Evolutionary conservation across 2,113 vertebrate genomes (phyloP).

Genomic region (Mesembrinibis cayennensis): DNA sequence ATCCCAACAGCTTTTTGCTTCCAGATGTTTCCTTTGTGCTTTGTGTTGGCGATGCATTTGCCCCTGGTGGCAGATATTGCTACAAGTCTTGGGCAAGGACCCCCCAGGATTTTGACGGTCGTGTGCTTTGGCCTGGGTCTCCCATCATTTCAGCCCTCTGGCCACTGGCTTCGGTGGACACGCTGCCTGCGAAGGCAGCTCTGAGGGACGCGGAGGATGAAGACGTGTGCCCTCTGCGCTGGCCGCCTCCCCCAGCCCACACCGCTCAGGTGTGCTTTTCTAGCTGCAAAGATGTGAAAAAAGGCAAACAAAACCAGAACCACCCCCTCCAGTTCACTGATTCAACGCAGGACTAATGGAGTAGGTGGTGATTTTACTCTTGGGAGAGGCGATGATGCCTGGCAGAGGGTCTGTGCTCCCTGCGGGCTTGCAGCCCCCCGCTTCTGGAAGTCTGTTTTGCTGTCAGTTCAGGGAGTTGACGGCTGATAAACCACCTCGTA

Average conservation of each 20-base stretch:
- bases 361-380: background rate
- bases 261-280: background rate
- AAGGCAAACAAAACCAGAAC: background rate
- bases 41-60: background rate
- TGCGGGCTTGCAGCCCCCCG: background rate
- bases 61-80: background rate
- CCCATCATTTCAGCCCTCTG: background rate
- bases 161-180: fast-evolving
- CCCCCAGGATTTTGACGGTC: background rate
- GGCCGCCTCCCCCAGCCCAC: background rate
- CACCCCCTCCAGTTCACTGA: background rate
- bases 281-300: background rate
- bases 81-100: background rate
- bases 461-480: background rate
- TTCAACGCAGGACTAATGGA: background rate
- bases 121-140: background rate
- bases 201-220: background rate
- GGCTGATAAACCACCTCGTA: background rate
- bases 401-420: background rate
- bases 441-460: background rate
- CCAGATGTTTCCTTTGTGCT: background rate
- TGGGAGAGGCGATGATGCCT: background rate
- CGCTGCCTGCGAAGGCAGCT: background rate
- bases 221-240: fast-evolving
- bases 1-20: background rate